These are phyloP conservation scores for Geopemphigus sp. DNA, from an alignment of 1,140 invertebrate species.

Conservation along the genomic window DNA sequence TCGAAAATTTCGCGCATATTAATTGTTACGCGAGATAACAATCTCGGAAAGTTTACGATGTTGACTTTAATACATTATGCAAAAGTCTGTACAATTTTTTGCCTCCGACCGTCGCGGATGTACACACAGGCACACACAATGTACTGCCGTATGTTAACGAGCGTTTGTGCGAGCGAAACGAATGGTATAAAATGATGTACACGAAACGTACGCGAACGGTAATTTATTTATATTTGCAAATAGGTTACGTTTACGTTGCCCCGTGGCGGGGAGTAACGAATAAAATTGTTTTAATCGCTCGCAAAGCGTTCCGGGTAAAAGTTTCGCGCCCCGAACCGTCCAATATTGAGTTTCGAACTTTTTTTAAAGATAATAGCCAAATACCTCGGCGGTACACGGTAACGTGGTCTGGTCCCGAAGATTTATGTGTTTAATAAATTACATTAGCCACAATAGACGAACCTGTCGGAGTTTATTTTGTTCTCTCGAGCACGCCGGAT, in stretches of 20 bases:
- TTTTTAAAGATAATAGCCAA: too few species aligned
- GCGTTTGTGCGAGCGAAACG: neutral
- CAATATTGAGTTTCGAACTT: neutral
- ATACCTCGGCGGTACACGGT: too few species aligned
- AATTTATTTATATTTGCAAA: neutral
- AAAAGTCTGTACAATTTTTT: constrained; percentile 4
- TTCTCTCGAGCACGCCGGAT: too few species aligned
- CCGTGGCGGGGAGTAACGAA: neutral
- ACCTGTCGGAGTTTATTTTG: too few species aligned
- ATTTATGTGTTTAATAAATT: too few species aligned
- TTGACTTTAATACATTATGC: neutral
- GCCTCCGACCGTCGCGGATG: neutral
- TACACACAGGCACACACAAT: too few species aligned
- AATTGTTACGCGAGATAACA: neutral
- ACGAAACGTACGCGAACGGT: neutral
- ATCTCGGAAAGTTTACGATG: neutral
- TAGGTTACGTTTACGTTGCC: neutral
- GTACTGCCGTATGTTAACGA: neutral
- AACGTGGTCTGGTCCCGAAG: too few species aligned
- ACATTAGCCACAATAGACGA: too few species aligned
- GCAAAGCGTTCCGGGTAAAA: neutral
- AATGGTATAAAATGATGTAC: neutral
- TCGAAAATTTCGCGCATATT: neutral
- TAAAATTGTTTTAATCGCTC: neutral
- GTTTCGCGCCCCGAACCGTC: neutral